These are phyloP conservation scores for Chaetops frenatus DNA, from an alignment of 2,113 vertebrate genomes.

Conservation along the genomic window DNA sequence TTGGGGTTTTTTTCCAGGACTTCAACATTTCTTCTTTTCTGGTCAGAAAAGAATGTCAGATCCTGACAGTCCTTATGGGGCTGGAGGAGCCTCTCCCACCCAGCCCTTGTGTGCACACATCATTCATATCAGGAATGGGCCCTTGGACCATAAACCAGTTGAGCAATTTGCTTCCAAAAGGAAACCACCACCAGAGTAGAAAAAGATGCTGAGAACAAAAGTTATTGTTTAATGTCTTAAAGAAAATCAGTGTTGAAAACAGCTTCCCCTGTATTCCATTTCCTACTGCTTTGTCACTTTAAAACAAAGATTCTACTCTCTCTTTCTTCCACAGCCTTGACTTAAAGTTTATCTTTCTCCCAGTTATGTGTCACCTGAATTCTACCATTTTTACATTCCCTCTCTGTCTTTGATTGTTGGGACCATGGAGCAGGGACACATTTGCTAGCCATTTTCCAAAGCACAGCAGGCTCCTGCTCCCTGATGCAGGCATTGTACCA, in stretches of 20 bases:
- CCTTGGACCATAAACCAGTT: not conserved
- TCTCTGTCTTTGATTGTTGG: not conserved
- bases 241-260: conserved; percentile 32
- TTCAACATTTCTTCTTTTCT: conserved; percentile 14
- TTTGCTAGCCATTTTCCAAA: not conserved
- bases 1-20: not conserved
- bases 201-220: conserved; percentile 43
- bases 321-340: not conserved
- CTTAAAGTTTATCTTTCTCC: not conserved
- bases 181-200: conserved; percentile 20
- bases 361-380: not conserved
- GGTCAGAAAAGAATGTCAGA: conserved; percentile 11
- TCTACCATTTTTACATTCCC: not conserved
- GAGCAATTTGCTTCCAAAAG: conserved; percentile 6
- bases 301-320: not conserved
- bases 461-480: not conserved
- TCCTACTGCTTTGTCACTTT: not conserved
- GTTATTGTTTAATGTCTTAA: conserved; percentile 42
- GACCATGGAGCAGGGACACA: not conserved
- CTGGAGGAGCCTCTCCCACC: not conserved
- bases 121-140: not conserved
- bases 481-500: not conserved
- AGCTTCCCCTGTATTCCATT: not conserved
- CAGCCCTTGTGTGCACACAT: not conserved
- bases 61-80: not conserved